Evolutionary conservation across 2,888 invertebrate genomes (phyloP), one percentile per base, ranked within the genome.

Genomic region (Tenthredo distinguenda): DNA sequence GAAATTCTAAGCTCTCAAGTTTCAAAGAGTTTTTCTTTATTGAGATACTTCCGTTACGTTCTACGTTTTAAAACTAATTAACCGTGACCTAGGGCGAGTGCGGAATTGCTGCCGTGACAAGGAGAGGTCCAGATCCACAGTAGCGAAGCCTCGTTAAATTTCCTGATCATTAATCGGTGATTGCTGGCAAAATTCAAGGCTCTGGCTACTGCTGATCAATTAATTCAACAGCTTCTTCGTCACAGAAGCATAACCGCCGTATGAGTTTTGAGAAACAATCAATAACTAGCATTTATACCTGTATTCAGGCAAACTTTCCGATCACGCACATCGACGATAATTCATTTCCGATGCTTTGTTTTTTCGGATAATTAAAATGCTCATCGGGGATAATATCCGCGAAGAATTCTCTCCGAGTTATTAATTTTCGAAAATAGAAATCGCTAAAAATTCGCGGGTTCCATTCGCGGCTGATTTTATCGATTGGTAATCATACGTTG

Each of bases 81-180:
- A 79, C 43, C 77, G 47, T 71, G 68, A 72, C 50, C 77, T 79
- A 79, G 58, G 68, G 58, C 37, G 72, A 84, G 34, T 72, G 79
- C 85, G 68, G 86, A 87, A 89, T 89, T 88, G 92, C 92, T 92
- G 91, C 92, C 92, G 90, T 89, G 91, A 93, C 92, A 92, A 93
- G 91, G 91, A 87, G 85, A 87, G 85, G 88, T 87, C 68, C 84
- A 84, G 87, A 86, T 91, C 47, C 90, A 90, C 90, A 92, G 90
- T 91, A 82, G 91, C 93, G 91, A 92, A 92, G 92, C 90, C 91
- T 87, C 84, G 82, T 37, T 65, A 71, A 21, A 37, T 81, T 37
- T 62, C 21, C 0, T 9, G 5, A 26, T 58, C 21, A 40, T 50
- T 55, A 77, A 31, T 84, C 77, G 50, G 58, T 84, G 43, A 84